These are phyloP conservation scores for Tupiocoris notatus DNA, from an alignment of 2,888 invertebrate genomes.

Conservation along the genomic window DNA sequence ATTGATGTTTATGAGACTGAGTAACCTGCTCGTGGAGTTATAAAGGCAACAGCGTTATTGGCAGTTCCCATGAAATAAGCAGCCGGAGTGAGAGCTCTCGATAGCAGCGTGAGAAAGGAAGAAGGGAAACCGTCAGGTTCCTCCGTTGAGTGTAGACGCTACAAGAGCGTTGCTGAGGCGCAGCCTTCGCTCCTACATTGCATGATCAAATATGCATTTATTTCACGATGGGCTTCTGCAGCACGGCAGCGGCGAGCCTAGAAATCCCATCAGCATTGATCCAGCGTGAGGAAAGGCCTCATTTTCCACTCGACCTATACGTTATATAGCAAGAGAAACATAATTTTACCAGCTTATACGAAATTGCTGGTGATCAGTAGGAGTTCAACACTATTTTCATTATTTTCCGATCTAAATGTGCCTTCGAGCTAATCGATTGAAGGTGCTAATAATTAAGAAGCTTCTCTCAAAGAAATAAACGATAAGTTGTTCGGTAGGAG, in stretches of 20 bases:
- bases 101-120: background rate
- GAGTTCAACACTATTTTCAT: no score
- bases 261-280: background rate
- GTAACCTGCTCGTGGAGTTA: background rate
- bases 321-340: background rate
- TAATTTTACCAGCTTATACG: background rate
- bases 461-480: no score
- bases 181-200: background rate
- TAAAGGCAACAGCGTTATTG: background rate
- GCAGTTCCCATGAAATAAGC: background rate
- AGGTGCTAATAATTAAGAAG: no score
- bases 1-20: no score
- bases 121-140: background rate
- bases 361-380: no score
- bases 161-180: background rate
- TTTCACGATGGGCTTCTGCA: background rate
- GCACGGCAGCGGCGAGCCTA: background rate
- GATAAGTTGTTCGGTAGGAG: no score
- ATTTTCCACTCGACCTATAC: background rate
- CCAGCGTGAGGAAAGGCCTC: background rate
- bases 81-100: background rate
- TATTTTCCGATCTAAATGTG: no score
- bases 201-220: background rate
- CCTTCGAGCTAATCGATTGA: no score
- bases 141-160: background rate